phyloP scores from a whole-genome alignment of 2,113 vertebrate genomes.

The Bubo bubo region DNA sequence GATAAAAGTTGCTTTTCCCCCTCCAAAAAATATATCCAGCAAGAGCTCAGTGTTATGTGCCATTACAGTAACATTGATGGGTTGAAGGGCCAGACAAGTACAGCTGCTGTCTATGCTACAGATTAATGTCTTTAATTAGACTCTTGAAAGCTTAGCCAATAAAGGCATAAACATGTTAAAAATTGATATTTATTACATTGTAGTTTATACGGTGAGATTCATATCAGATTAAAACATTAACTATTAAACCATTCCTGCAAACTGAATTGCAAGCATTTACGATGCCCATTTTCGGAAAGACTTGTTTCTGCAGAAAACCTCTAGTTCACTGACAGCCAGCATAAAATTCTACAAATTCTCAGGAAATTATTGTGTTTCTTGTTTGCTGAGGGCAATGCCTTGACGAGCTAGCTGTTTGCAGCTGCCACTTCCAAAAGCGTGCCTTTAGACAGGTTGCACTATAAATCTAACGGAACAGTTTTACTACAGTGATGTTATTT shows the following conservation, averaged over 20 bases:
- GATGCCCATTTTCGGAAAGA: not conserved
- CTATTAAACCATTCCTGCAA: not conserved
- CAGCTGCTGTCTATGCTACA: slow-evolving; percentile 1
- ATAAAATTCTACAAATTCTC: not conserved
- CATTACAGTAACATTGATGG: not conserved
- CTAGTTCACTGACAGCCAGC: not conserved
- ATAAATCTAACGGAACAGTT: not conserved
- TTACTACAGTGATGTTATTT: not conserved
- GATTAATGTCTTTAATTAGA: slow-evolving; percentile 58
- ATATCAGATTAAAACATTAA: not conserved
- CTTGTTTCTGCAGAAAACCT: not conserved
- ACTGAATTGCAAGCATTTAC: not conserved
- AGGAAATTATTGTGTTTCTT: not conserved
- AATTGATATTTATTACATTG: slow-evolving; percentile 4
- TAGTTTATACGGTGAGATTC: not conserved
- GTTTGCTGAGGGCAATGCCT: not conserved
- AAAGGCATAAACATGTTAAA: slow-evolving; percentile 27
- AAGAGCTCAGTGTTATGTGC: not conserved
- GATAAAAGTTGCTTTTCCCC: not conserved
- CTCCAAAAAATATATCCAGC: not conserved
- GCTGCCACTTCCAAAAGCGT: not conserved
- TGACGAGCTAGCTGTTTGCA: not conserved
- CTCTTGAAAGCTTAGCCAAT: slow-evolving; percentile 4
- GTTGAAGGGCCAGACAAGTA: not conserved
- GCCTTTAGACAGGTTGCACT: not conserved